Conservation (phyloP, 2,888 invertebrate species). For the Euclidia mi region DNA sequence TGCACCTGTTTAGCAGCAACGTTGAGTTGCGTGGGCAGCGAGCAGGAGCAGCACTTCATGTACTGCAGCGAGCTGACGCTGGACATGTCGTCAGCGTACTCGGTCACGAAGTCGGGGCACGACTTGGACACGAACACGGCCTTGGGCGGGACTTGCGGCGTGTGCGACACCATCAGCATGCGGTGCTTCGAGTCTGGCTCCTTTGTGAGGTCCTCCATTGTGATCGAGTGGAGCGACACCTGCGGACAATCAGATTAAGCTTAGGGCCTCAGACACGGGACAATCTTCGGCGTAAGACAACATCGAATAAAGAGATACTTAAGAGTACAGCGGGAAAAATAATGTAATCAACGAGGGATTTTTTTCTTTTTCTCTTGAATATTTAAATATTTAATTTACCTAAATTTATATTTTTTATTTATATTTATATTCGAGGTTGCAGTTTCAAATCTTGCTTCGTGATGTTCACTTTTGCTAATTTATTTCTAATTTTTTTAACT, state of each 20-base stretch:
- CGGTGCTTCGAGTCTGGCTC: slow-evolving; percentile 94
- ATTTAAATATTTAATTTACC: no score
- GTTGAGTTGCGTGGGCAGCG: slow-evolving; percentile 74
- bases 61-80: slow-evolving; percentile 46
- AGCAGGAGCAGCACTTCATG: slow-evolving; percentile 53
- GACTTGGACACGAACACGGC: slow-evolving; percentile 93
- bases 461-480: no score
- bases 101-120: slow-evolving; percentile 92
- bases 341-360: no score
- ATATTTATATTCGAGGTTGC: no score
- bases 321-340: no score
- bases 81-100: slow-evolving; percentile 53
- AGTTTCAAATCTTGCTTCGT: no score
- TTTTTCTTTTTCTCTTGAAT: no score
- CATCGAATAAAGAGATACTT: no score
- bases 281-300: no score
- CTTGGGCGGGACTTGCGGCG: slow-evolving; percentile 81
- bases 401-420: no score
- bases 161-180: slow-evolving; percentile 94
- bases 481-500: no score
- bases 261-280: no score
- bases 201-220: slow-evolving; percentile 97
- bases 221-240: slow-evolving; percentile 95
- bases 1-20: slow-evolving; percentile 63
- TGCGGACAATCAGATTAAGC: slow-evolving; percentile 54